Evolutionary conservation across 92 coral and sea anemone genomes (phyloP).

Genomic region (Galaxea fascicularis): DNA sequence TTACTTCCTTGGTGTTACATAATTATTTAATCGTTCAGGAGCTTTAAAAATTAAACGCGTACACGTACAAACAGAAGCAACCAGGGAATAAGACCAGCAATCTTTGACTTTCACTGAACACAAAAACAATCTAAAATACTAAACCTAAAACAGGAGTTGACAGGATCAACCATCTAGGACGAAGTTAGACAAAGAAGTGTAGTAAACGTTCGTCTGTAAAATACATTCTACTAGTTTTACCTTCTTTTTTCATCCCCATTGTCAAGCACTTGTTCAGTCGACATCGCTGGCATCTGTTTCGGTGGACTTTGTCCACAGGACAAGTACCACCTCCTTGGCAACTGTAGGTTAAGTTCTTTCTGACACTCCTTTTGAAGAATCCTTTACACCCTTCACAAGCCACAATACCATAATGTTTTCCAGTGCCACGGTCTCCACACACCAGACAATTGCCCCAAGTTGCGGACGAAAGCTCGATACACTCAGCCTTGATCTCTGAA

Average conservation of each 20-base stretch:
- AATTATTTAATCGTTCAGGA: no score
- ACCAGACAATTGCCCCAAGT: constrained; percentile 89
- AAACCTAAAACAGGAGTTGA: no score
- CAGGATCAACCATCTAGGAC: no score
- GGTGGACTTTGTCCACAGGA: constrained; percentile 84
- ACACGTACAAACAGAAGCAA: no score
- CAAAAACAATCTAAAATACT: no score
- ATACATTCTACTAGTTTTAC: constrained; percentile 20
- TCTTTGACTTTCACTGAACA: no score
- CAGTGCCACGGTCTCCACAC: constrained; percentile 93
- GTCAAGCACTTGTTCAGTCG: constrained; percentile 86
- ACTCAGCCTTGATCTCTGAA: constrained; percentile 16
- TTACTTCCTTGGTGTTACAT: no score
- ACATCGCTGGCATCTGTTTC: constrained; percentile 96
- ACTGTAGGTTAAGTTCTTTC: constrained; percentile 80
- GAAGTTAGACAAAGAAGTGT: no score
- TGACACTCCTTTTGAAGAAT: constrained; percentile 88
- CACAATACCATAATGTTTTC: constrained; percentile 93
- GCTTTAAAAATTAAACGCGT: no score
- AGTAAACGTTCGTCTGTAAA: no score
- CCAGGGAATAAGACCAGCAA: no score
- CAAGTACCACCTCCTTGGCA: constrained; percentile 85
- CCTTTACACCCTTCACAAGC: constrained; percentile 99
- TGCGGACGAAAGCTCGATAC: neutral
- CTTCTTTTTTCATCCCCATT: constrained; percentile 95